Evolutionary conservation across 2,888 invertebrate species (phyloP).

Genomic region (Strigamia maritima): DNA sequence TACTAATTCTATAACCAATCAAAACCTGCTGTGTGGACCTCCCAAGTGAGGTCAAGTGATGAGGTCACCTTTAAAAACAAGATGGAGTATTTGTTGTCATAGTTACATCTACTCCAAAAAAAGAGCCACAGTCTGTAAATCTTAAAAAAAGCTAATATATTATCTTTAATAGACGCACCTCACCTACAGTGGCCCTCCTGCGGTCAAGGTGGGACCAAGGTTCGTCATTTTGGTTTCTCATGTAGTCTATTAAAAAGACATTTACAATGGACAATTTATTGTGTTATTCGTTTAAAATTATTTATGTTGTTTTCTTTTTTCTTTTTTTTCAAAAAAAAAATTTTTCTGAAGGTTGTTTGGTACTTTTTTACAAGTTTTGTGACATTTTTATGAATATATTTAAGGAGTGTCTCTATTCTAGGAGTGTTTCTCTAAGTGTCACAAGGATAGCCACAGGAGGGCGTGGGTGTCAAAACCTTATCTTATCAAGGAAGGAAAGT

Average conservation of each 20-base stretch:
- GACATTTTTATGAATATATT: slow-evolving; percentile 2
- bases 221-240: not conserved
- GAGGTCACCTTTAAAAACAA: not conserved
- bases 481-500: not conserved
- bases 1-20: not conserved
- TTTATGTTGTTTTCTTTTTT: not conserved
- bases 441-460: slow-evolving; percentile 23
- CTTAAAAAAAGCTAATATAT: not conserved
- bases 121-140: not conserved
- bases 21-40: not conserved
- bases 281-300: not conserved
- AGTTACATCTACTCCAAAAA: not conserved
- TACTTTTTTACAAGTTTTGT: not conserved
- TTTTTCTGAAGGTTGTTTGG: not conserved
- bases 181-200: not conserved
- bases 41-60: slow-evolving; percentile 1
- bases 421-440: slow-evolving; percentile 11
- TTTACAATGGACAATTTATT: not conserved
- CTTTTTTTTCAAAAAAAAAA: no score
- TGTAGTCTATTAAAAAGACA: not conserved
- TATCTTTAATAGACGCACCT: slow-evolving; percentile 12
- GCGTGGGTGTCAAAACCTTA: not conserved
- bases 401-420: slow-evolving; percentile 8
- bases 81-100: not conserved
- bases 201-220: not conserved